Evolutionary conservation across 2,797 vertebrate species (phyloP), one percentile per base, ranked within the genome.

Genomic region (Psittacula echo): DNA sequence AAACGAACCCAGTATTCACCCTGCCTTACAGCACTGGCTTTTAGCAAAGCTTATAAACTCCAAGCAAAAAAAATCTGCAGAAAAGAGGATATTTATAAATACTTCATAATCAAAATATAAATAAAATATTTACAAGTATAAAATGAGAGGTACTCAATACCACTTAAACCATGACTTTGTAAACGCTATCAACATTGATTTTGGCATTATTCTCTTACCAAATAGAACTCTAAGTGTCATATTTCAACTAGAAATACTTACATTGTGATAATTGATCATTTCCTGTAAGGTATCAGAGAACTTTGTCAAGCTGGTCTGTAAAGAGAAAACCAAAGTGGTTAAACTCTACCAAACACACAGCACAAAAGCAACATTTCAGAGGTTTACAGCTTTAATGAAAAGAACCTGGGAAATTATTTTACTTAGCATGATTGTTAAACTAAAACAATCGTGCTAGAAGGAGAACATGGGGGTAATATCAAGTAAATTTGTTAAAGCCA

Each of bases 181-280:
- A 72, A 92, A 51, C 23, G n/a, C 7, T 42, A 61, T 26, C 24
- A 70, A 65, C 7, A 90, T 71, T 71, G 71, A 64, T 3, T 84
- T 83, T 26, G 53, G 34, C 32, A 66, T 19, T 62, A n/a, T 65
- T 51, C 34, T 53, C 2, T 27, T 68, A 64, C 6, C 15, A 86
- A 45, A 22, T 21, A 45, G 16, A 87, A 84, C 32, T 76, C 34
- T 21, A 91, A 51, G 17, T 47, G 41, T 41, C 65, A 61, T 0
- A 2, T 23, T 87, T 82, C 78, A 82, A 42, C 67, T 80, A 87
- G 27, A 93, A 90, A 94, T 60, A 98, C 98, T 93, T 98, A 99
- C 99, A 95, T 98, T 99, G 97, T 99, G 99, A 96, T 99, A 99
- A 98, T 99, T 99, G 97, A 99, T 99, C 99, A 99, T 99, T 97